Evolutionary conservation across 2,113 vertebrate genomes (phyloP).

Genomic region (Silurus meridionalis): DNA sequence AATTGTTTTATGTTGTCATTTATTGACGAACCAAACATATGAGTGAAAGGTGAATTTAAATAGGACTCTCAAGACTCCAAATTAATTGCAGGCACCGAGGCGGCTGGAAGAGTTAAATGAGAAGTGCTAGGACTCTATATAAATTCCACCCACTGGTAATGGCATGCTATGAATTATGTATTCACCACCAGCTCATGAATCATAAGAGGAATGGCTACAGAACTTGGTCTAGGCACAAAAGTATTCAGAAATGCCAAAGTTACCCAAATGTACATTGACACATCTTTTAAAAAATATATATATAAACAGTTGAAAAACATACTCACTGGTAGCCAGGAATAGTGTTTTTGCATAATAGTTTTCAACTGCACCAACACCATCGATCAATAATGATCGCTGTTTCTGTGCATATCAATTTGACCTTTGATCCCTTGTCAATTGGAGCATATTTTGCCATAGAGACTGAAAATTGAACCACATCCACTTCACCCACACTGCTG

Average conservation of each 20-base stretch:
- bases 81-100: conserved; percentile 2
- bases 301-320: neutral
- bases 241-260: conserved; percentile 10
- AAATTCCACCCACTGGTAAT: conserved; percentile 41
- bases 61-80: conserved; percentile 4
- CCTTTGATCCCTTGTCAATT: neutral
- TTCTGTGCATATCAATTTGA: conserved; percentile 18
- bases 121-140: conserved; percentile 30
- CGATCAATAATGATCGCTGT: neutral
- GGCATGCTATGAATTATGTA: conserved; percentile 46
- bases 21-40: neutral
- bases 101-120: conserved; percentile 16
- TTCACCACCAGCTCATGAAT: conserved; percentile 35
- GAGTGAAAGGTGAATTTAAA: neutral
- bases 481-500: neutral
- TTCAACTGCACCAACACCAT: neutral
- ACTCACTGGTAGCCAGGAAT: too few species aligned
- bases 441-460: neutral
- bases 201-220: conserved; percentile 31
- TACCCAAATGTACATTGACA: neutral
- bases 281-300: neutral
- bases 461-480: neutral
- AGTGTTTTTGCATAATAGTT: neutral
- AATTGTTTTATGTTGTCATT: neutral
- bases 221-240: conserved; percentile 31